Base-by-base conservation (phyloP, 2,113 vertebrate genomes). In the Varanus salvator region DNA sequence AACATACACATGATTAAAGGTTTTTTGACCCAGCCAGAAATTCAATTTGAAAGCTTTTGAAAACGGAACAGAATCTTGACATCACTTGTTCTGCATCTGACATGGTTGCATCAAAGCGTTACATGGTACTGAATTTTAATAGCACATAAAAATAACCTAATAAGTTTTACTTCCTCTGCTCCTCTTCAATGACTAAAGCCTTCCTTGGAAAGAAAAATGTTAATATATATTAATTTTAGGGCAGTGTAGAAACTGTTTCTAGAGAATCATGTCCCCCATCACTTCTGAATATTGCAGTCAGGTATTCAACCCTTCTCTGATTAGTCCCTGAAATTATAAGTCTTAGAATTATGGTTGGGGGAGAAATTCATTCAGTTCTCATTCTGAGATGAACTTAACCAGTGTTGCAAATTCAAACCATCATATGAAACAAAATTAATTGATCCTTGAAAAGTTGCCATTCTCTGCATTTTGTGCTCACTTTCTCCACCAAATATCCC, bases 31-130 rank as follows among this genome's bases (percentile, higher is more conserved):
- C 91, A 94, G 38, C 85, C n/a, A 95, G 92, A 95, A 95, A 92
- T 91, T 92, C 25, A 94, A 78, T 95, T 95, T 94, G 74, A 95
- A 96, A 92, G 81, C 34, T 91, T 93, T 92, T n/a, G 93, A 94
- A 94, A 92, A 80, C 69, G 80, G 90, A 95, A 92, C 27, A 94
- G 84, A 93, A 89, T 91, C 83, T 80, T 92, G 90, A 92, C 52
- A 95, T 80, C 87, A 31, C 92, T 93, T 95, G 38, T 74, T 94
- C 81, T 93, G 25, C 85, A 85, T 93, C 78, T 94, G 89, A 93
- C 80, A 92, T 84, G 27, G 88, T 77, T 92, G 48, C 84, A 93
- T 94, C 91, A 94, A 91, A 94, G 87, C 23, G 75, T 60, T 92
- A 91, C 64, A 91, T 80, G 34, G 86, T 38, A 85, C 1, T 81